Conservation (phyloP, 2,888 invertebrate genomes). For the Sphaeridia pumilis region DNA sequence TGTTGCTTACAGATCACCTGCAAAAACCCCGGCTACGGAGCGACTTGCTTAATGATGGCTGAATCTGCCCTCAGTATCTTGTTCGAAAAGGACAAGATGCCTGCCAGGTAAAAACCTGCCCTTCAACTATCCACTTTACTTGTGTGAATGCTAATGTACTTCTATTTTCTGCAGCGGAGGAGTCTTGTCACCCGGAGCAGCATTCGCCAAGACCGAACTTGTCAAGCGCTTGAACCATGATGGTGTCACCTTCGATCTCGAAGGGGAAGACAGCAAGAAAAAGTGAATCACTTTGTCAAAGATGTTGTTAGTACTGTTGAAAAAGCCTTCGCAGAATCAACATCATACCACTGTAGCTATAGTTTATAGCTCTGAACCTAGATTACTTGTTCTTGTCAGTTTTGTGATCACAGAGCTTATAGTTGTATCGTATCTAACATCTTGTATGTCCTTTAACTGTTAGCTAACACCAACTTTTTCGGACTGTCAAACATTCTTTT, state of each 20-base stretch:
- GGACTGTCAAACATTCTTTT: too few species aligned
- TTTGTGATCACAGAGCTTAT: too few species aligned
- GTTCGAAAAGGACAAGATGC: constrained; percentile 62
- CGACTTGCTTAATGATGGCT: constrained; percentile 61
- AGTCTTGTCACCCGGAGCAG: constrained; percentile 71
- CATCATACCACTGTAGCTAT: too few species aligned
- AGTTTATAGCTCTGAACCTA: too few species aligned
- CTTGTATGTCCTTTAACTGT: too few species aligned
- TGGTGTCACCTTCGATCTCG: constrained; percentile 56
- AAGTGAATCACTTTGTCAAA: neutral
- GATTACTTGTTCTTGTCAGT: too few species aligned
- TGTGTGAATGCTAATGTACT: constrained; percentile 28
- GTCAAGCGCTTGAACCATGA: constrained; percentile 60
- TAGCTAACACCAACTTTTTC: too few species aligned
- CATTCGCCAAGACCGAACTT: constrained; percentile 68
- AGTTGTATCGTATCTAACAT: too few species aligned
- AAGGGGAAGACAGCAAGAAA: neutral
- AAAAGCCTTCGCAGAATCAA: too few species aligned
- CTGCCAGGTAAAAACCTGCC: constrained; percentile 52
- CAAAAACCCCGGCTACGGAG: constrained; percentile 69
- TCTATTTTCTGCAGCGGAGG: constrained; percentile 68
- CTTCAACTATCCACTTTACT: neutral
- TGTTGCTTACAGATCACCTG: constrained; percentile 45
- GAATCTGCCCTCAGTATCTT: constrained; percentile 62
- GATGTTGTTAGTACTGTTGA: neutral